Conservation (phyloP, 2,797 vertebrate species). For the Acanthornis magna region DNA sequence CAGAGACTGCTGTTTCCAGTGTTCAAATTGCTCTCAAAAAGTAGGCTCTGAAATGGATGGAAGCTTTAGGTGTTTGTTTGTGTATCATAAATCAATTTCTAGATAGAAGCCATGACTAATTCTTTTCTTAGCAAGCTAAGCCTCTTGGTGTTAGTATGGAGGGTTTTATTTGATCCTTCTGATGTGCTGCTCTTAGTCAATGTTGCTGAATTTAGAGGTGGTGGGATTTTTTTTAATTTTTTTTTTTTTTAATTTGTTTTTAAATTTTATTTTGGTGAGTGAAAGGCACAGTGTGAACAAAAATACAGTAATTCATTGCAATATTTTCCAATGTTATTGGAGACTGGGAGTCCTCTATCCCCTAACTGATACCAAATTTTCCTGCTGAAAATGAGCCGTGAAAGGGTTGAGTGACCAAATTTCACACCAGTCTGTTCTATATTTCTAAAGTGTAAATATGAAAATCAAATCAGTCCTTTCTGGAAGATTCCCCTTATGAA, state of each 20-base stretch:
- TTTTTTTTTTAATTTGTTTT: not conserved
- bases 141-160: not conserved
- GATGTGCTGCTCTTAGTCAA: not conserved
- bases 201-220: not conserved
- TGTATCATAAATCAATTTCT: not conserved
- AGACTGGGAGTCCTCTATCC: not conserved
- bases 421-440: not conserved
- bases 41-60: not conserved
- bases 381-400: not conserved
- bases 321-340: not conserved
- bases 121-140: not conserved
- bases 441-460: not conserved
- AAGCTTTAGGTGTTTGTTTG: not conserved
- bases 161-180: not conserved
- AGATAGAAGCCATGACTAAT: not conserved
- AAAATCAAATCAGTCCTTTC: not conserved
- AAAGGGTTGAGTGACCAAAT: not conserved
- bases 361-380: not conserved
- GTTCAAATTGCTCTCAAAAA: not conserved
- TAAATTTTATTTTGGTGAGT: not conserved
- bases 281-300: not conserved
- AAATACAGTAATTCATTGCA: not conserved
- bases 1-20: not conserved
- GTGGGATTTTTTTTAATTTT: fast-evolving
- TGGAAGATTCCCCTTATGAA: not conserved